These are phyloP conservation scores for Aphidius gifuensis DNA, from an alignment of 1,140 invertebrate genomes.

Conservation along the genomic window DNA sequence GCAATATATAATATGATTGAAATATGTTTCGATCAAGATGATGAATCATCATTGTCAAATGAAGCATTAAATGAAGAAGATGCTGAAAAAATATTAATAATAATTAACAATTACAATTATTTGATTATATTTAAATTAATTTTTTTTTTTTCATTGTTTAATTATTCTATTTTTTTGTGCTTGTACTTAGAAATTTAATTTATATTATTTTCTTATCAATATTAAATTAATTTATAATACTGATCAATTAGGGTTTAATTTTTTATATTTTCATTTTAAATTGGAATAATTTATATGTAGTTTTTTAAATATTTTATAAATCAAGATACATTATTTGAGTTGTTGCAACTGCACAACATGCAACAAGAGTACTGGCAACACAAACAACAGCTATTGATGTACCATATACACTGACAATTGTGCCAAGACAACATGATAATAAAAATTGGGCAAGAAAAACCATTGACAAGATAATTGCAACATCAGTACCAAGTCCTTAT, in stretches of 20 bases:
- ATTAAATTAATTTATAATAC: not conserved
- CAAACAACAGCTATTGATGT: slow-evolving; percentile 83
- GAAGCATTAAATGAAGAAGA: slow-evolving; percentile 60
- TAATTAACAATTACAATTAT: no score
- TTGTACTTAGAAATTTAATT: not conserved
- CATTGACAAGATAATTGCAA: slow-evolving; percentile 91
- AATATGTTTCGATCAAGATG: slow-evolving; percentile 83
- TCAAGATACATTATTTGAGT: slow-evolving; percentile 87
- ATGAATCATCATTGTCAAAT: slow-evolving; percentile 56
- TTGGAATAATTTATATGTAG: no score
- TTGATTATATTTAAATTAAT: no score
- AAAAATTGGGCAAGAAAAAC: slow-evolving; percentile 93
- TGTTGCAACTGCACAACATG: slow-evolving; percentile 78
- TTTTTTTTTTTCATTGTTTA: slow-evolving; percentile 32
- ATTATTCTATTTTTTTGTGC: slow-evolving; percentile 7
- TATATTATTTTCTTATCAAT: no score
- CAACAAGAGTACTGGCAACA: slow-evolving; percentile 76
- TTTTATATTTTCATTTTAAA: no score
- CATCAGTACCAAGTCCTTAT: slow-evolving; percentile 88
- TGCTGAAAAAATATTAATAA: slow-evolving; percentile 61
- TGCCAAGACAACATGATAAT: slow-evolving; percentile 82
- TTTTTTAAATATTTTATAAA: slow-evolving; percentile 56
- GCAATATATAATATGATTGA: slow-evolving; percentile 92
- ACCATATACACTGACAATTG: slow-evolving; percentile 72
- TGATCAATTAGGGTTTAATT: slow-evolving; percentile 3